phyloP scores from a whole-genome alignment of 2,113 vertebrate species.

The Lepisosteus osseus region DNA sequence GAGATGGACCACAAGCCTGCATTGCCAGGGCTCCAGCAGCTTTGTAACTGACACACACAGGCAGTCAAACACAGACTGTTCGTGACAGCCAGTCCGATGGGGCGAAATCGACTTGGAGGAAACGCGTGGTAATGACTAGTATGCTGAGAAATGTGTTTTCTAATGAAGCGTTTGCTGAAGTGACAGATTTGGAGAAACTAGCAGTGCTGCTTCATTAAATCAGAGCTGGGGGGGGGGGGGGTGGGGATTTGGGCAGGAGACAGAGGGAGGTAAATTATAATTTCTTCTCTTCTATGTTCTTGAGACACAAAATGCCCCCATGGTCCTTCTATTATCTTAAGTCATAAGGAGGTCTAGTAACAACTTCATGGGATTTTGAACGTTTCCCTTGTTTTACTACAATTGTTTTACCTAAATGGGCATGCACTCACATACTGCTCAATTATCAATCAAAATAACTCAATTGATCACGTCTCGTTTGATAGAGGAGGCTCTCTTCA shows the following conservation, averaged over 20 bases:
- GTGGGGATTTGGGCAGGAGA: conserved; percentile 11
- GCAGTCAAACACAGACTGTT: conserved; percentile 3
- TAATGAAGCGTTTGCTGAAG: conserved; percentile 56
- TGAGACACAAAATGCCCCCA: too few relatives aligned
- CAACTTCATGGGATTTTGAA: too few relatives aligned
- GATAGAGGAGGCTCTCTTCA: too few relatives aligned
- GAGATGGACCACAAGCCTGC: too few relatives aligned
- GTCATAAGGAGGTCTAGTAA: too few relatives aligned
- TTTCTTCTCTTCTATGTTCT: conserved; percentile 2
- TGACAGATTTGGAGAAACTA: conserved; percentile 34
- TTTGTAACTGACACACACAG: background rate
- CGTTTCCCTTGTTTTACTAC: too few relatives aligned
- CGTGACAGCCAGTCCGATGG: conserved; percentile 14
- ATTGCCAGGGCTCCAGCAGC: too few relatives aligned
- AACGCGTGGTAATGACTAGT: conserved; percentile 15
- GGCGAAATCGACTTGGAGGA: conserved; percentile 7
- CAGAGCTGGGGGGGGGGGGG: conserved; percentile 33
- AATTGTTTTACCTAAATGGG: too few relatives aligned
- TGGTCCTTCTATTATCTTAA: too few relatives aligned
- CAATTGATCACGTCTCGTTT: too few relatives aligned
- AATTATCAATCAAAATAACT: too few relatives aligned
- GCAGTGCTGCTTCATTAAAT: conserved; percentile 35
- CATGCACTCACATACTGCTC: too few relatives aligned
- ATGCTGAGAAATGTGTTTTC: conserved; percentile 33
- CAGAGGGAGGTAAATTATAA: conserved; percentile 18